These are phyloP conservation scores for Brachionus manjavacas DNA, from an alignment of 1,140 invertebrate genomes.

Conservation along the genomic window DNA sequence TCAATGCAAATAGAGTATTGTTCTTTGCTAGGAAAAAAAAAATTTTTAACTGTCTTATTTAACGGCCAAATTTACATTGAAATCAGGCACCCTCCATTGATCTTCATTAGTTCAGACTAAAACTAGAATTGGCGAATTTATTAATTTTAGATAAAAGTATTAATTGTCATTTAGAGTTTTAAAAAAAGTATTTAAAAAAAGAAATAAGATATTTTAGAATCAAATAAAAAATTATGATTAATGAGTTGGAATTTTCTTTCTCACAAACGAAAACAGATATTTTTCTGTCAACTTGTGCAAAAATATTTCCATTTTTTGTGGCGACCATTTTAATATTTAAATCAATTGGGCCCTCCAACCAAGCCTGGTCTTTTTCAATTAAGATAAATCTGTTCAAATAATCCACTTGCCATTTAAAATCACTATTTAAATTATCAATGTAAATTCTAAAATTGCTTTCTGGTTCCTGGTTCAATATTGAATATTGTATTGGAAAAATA, in stretches of 20 bases:
- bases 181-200: background rate
- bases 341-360: background rate
- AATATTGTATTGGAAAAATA: background rate
- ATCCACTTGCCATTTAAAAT: background rate
- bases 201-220: background rate
- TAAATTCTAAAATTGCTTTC: background rate
- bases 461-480: background rate
- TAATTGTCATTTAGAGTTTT: background rate
- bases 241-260: background rate
- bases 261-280: background rate
- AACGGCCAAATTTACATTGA: too few relatives aligned
- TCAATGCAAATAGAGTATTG: too few relatives aligned
- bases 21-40: too few relatives aligned
- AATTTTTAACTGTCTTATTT: too few relatives aligned
- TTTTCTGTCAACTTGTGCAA: background rate
- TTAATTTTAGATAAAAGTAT: too few relatives aligned
- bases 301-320: background rate
- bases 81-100: too few relatives aligned
- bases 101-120: too few relatives aligned
- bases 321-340: background rate
- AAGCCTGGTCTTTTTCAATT: background rate
- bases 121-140: too few relatives aligned
- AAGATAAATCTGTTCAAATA: background rate
- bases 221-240: background rate
- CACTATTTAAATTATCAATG: background rate